Conservation (phyloP, 2,113 vertebrate genomes). For the Chaenocephalus aceratus region DNA sequence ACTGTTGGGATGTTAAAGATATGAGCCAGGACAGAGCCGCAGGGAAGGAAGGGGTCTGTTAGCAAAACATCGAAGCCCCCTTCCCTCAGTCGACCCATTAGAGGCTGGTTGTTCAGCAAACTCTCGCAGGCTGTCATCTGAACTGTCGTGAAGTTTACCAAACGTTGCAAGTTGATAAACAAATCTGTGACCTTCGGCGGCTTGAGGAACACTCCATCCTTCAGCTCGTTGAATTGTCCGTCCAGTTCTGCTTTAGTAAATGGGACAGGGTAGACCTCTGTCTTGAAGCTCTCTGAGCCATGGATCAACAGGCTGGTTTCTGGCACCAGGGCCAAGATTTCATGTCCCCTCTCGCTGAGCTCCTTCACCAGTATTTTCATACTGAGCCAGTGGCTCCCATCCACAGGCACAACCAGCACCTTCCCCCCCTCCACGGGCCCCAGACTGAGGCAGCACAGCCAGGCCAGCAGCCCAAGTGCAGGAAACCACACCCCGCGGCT, state of each 20-base stretch:
- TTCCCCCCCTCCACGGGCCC: conserved; percentile 75
- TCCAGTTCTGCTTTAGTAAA: conserved; percentile 73
- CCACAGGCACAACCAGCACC: conserved; percentile 86
- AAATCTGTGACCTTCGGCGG: conserved; percentile 19
- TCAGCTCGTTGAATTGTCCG: background rate
- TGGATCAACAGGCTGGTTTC: conserved; percentile 79
- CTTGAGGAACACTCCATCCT: conserved; percentile 36
- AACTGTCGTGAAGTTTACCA: conserved; percentile 66
- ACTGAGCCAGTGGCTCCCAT: conserved; percentile 91
- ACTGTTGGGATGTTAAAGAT: conserved; percentile 85
- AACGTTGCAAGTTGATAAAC: conserved; percentile 31
- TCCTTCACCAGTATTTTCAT: conserved; percentile 86
- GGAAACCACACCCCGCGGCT: conserved; percentile 48
- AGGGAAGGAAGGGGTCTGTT: conserved; percentile 87
- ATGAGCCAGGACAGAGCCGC: conserved; percentile 85
- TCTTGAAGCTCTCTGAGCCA: conserved; percentile 38
- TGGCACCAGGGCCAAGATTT: conserved; percentile 84
- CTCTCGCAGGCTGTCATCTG: conserved; percentile 71
- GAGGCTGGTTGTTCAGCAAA: conserved; percentile 77
- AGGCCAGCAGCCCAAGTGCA: conserved; percentile 60
- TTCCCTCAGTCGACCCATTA: conserved; percentile 79
- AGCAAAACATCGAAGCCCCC: conserved; percentile 85
- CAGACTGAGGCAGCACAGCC: conserved; percentile 64
- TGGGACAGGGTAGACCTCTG: conserved; percentile 76
- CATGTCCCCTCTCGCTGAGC: conserved; percentile 82